Evolutionary conservation across 2,797 vertebrate genomes (phyloP).

Genomic region (Enteromius unitaeniatus): DNA sequence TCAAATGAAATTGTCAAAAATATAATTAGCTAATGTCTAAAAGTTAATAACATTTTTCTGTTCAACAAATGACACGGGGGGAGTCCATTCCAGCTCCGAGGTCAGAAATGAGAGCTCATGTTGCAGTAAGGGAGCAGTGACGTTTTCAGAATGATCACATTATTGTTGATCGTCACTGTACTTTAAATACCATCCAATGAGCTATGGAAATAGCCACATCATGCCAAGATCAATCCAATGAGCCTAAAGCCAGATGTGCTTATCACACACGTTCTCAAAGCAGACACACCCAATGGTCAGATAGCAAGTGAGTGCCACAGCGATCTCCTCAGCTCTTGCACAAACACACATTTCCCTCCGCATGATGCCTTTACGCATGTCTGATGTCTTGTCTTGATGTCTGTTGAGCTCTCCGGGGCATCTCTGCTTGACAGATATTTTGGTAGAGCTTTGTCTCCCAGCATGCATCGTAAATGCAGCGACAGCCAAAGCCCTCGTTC

Average conservation of each 20-base stretch:
- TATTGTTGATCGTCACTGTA: background rate
- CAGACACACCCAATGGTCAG: conserved; percentile 18
- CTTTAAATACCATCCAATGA: conserved; percentile 3
- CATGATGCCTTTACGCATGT: background rate
- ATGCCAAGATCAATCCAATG: conserved; percentile 7
- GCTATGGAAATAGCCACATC: conserved; percentile 20
- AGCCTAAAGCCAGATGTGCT: background rate
- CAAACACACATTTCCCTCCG: background rate
- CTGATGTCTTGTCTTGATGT: too few species aligned
- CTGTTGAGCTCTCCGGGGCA: background rate
- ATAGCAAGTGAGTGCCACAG: background rate
- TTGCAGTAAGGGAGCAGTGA: conserved; percentile 9
- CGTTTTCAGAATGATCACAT: conserved; percentile 15
- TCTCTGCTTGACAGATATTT: conserved; percentile 9
- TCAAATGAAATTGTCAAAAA: background rate
- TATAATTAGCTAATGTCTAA: background rate
- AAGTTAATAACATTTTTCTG: conserved; percentile 10
- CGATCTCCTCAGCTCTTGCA: background rate
- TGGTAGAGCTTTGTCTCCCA: background rate
- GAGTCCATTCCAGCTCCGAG: background rate
- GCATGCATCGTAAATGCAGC: background rate
- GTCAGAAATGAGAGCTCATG: background rate
- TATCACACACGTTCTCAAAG: conserved; percentile 15
- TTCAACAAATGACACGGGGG: background rate
- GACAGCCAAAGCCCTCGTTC: background rate